A percentile compares a stretch with the other conserved stretches of the same genome.
Conservation (phyloP, 2,888 invertebrate genomes). For the Tetrapedia diversipes region DNA sequence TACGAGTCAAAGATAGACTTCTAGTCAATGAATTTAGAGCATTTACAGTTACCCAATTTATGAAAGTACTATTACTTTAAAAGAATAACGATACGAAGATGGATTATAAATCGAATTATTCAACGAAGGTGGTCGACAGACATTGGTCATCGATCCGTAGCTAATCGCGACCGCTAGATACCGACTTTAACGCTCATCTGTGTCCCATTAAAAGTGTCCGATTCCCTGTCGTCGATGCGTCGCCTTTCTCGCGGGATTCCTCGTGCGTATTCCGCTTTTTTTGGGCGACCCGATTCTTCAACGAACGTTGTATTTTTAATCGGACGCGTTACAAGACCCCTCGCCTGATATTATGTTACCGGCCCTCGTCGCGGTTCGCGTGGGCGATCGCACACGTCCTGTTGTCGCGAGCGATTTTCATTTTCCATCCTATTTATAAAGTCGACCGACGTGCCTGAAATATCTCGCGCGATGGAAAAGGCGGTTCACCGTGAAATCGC, state of each 20-base stretch:
- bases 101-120: no score
- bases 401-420: constrained; percentile 50
- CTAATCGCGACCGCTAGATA: no score
- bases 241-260: background rate
- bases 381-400: constrained; percentile 49
- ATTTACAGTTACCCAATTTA: no score
- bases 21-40: no score
- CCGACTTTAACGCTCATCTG: no score
- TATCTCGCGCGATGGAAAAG: constrained; percentile 12
- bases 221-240: background rate
- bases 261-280: no score
- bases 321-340: constrained; percentile 42
- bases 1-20: no score
- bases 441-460: constrained; percentile 25
- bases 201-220: no score
- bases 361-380: constrained; percentile 31
- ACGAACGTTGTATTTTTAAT: constrained; percentile 61
- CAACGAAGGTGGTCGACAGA: no score
- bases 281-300: constrained; percentile 39
- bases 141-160: background rate
- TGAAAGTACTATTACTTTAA: no score
- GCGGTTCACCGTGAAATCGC: constrained; percentile 46
- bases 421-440: constrained; percentile 56
- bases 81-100: no score
- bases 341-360: constrained; percentile 62